These are phyloP conservation scores for Coracias cyanogaster DNA, from an alignment of 2,797 vertebrate species.

Conservation along the genomic window DNA sequence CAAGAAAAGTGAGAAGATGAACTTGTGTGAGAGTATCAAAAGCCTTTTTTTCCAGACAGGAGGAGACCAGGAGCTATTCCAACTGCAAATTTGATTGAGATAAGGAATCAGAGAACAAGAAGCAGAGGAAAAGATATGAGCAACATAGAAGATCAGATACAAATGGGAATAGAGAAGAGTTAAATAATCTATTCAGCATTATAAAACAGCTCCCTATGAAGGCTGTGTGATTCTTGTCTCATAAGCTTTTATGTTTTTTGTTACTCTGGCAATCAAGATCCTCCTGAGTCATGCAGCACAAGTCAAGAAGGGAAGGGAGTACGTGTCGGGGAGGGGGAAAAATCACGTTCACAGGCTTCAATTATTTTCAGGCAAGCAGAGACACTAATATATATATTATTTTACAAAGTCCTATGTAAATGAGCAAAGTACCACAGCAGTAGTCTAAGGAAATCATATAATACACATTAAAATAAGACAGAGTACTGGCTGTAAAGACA, in stretches of 20 bases:
- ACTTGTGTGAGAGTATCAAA: background rate
- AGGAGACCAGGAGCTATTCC: background rate
- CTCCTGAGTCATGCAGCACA: conserved; percentile 35
- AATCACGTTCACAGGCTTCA: conserved; percentile 58
- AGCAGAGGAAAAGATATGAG: background rate
- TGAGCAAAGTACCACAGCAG: conserved; percentile 1
- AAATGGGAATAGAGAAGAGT: background rate
- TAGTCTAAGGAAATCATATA: background rate
- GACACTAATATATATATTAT: conserved; percentile 56
- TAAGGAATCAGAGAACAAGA: background rate
- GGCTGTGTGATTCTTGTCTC: conserved; percentile 44
- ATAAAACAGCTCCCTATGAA: conserved; percentile 21
- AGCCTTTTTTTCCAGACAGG: background rate
- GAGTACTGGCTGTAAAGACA: background rate
- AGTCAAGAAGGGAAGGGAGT: conserved; percentile 27
- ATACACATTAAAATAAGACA: background rate
- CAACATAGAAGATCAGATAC: background rate
- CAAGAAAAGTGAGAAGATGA: background rate
- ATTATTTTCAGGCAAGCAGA: conserved; percentile 61
- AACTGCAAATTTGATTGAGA: background rate
- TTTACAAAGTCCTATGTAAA: conserved; percentile 57
- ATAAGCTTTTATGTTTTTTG: conserved; percentile 21
- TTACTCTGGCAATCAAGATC: conserved; percentile 50
- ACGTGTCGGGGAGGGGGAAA: background rate
- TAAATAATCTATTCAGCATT: conserved; percentile 37